phyloP scores from a whole-genome alignment of 2,888 invertebrate genomes.

The Exocentrus adspersus region DNA sequence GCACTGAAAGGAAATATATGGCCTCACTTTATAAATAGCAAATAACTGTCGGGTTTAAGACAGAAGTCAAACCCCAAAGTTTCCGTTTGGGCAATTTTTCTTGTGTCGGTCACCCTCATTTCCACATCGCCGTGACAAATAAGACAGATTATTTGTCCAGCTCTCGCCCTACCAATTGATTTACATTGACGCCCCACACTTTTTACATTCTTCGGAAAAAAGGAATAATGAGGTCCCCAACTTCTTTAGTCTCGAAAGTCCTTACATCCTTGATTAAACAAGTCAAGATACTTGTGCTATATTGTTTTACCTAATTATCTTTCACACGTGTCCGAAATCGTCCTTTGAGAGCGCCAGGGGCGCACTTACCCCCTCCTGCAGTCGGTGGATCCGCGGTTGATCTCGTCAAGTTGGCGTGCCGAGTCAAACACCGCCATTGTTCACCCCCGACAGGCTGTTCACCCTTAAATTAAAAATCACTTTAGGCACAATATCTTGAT shows the following conservation, averaged over 20 bases:
- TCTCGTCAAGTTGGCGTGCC: constrained; percentile 31
- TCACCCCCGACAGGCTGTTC: constrained; percentile 36
- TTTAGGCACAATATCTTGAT: constrained; percentile 48
- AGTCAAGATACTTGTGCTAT: no score
- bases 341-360: constrained; percentile 42
- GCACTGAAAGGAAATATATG: constrained; percentile 18
- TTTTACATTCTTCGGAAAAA: constrained; percentile 43
- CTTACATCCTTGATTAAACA: no score
- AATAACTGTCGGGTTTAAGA: constrained; percentile 33
- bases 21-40: constrained; percentile 27
- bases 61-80: constrained; percentile 41
- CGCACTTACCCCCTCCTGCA: constrained; percentile 40
- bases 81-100: constrained; percentile 56
- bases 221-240: not conserved
- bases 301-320: constrained; percentile 40
- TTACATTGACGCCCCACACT: constrained; percentile 59
- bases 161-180: constrained; percentile 61
- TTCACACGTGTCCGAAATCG: constrained; percentile 46
- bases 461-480: constrained; percentile 49
- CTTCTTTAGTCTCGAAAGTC: no score
- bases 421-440: constrained; percentile 37
- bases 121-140: constrained; percentile 62
- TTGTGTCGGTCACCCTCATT: constrained; percentile 58
- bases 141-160: constrained; percentile 63
- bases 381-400: constrained; percentile 27